These are phyloP conservation scores for Petaurus breviceps DNA, from an alignment of 2,113 vertebrate genomes.

Conservation along the genomic window DNA sequence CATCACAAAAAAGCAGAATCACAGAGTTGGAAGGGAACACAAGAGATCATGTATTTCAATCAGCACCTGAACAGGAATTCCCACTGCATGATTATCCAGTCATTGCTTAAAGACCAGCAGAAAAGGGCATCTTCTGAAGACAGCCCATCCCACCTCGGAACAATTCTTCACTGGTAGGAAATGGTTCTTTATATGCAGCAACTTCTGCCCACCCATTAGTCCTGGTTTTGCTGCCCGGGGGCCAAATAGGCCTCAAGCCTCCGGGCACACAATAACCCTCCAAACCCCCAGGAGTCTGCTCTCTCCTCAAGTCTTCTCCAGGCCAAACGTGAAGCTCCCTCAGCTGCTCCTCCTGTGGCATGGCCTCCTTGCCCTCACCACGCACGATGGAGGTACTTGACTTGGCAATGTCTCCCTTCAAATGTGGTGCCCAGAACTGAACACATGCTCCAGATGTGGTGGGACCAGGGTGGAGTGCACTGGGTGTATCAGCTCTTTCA, in stretches of 20 bases:
- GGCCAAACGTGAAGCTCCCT: background rate
- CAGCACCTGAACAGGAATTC: background rate
- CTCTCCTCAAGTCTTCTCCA: background rate
- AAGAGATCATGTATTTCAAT: background rate
- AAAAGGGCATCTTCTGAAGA: background rate
- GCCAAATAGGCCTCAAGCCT: background rate
- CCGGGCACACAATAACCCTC: background rate
- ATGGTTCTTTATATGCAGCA: background rate
- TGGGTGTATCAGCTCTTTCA: background rate
- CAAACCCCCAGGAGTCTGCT: background rate
- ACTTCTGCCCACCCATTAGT: background rate
- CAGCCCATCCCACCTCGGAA: background rate
- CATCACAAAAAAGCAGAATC: slow-evolving; percentile 7
- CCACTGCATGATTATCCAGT: background rate
- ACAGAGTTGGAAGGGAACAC: background rate
- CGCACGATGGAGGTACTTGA: background rate
- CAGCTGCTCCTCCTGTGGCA: background rate
- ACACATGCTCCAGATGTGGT: background rate
- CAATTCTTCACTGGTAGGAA: background rate
- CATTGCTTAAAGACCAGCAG: background rate
- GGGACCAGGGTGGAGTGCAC: background rate
- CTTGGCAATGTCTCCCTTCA: background rate
- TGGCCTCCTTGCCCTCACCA: background rate
- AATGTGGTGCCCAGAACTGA: background rate
- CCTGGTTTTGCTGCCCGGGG: background rate